A percentile compares a stretch with the other conserved stretches of the same genome.
phyloP scores from a whole-genome alignment of 2,797 vertebrate genomes.

The Phaenicophaeus curvirostris region DNA sequence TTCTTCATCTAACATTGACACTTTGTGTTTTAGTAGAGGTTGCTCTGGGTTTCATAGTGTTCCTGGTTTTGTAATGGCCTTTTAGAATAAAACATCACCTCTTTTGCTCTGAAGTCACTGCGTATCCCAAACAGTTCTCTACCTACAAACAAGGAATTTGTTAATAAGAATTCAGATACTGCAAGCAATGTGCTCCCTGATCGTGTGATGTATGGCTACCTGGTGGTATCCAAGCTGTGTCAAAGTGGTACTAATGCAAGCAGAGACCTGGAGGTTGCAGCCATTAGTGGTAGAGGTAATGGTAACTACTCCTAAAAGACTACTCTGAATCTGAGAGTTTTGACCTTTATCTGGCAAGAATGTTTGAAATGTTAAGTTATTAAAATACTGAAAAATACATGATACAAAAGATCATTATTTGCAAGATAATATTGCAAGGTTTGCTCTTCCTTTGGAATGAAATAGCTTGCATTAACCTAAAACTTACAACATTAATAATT shows the following conservation, averaged over 20 bases:
- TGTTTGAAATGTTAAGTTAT: not conserved
- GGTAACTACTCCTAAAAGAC: not conserved
- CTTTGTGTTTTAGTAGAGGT: not conserved
- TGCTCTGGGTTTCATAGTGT: not conserved
- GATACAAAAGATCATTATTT: not conserved
- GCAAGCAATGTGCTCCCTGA: not conserved
- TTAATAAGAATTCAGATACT: not conserved
- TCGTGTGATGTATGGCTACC: not conserved
- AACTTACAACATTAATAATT: conserved; percentile 21
- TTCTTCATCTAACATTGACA: not conserved
- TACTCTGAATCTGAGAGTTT: not conserved
- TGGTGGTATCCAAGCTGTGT: not conserved
- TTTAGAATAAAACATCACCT: not conserved
- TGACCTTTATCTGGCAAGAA: not conserved
- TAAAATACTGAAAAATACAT: not conserved
- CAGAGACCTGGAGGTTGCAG: not conserved
- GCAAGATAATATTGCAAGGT: conserved; percentile 53
- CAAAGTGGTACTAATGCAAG: not conserved
- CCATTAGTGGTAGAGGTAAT: not conserved
- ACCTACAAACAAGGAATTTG: not conserved
- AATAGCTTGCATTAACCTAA: conserved; percentile 43
- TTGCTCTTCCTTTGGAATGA: conserved; percentile 40
- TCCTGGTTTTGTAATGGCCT: not conserved
- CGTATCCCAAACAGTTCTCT: not conserved
- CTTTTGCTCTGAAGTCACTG: not conserved